These are phyloP conservation scores for Hesperia comma DNA, from an alignment of 2,888 invertebrate species.

Conservation along the genomic window DNA sequence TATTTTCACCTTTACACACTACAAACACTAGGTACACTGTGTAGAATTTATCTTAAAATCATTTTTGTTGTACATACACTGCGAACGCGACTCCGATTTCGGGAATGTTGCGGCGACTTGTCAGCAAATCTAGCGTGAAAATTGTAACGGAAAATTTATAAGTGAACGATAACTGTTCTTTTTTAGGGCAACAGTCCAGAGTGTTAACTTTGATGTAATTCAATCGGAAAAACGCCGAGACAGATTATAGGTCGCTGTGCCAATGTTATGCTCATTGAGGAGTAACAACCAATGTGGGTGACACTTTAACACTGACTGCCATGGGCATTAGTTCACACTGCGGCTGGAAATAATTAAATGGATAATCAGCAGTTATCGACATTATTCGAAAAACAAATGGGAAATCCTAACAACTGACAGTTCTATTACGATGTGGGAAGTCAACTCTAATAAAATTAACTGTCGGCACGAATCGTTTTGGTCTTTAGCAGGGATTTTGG, in stretches of 20 bases:
- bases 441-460: constrained; percentile 74
- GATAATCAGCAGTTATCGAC: constrained; percentile 45
- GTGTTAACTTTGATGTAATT: constrained; percentile 56
- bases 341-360: constrained; percentile 44
- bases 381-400: constrained; percentile 59
- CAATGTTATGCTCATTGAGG: constrained; percentile 82
- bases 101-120: constrained; percentile 73
- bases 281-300: constrained; percentile 80
- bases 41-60: constrained; percentile 81
- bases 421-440: constrained; percentile 72
- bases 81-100: constrained; percentile 60
- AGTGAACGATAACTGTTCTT: constrained; percentile 46
- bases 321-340: constrained; percentile 43
- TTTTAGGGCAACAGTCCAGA: constrained; percentile 44
- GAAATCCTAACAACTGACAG: constrained; percentile 78
- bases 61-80: constrained; percentile 73
- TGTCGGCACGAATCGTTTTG: constrained; percentile 72
- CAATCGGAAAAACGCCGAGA: constrained; percentile 56
- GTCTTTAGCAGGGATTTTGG: constrained; percentile 55
- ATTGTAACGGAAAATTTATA: constrained; percentile 43
- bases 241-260: constrained; percentile 72
- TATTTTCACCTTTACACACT: constrained; percentile 64
- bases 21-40: constrained; percentile 68
- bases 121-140: constrained; percentile 42
- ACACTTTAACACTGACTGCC: constrained; percentile 61